Evolutionary conservation across 1,140 invertebrate genomes (phyloP).

Genomic region (Panagrolaimus sp.): DNA sequence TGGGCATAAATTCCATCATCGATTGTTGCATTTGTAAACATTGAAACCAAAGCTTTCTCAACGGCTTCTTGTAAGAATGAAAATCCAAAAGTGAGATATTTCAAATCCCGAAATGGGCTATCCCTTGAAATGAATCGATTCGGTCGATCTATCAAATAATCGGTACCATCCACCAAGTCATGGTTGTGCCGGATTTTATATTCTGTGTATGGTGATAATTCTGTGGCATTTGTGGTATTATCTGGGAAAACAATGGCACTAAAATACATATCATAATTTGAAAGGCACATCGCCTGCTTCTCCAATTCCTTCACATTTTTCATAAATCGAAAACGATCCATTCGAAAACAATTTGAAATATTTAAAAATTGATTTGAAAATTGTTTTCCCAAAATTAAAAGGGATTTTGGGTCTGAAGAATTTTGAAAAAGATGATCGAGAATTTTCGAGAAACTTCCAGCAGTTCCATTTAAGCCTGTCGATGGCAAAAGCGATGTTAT

Average conservation of each 20-base stretch:
- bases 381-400: slow-evolving; percentile 38
- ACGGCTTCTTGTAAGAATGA: slow-evolving; percentile 63
- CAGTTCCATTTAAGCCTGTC: not conserved
- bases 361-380: slow-evolving; percentile 22
- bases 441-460: not conserved
- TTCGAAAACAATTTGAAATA: slow-evolving; percentile 65
- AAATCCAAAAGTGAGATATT: slow-evolving; percentile 63
- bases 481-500: not conserved
- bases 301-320: slow-evolving; percentile 35
- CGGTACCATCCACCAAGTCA: slow-evolving; percentile 41
- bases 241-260: slow-evolving; percentile 43
- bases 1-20: slow-evolving; percentile 44
- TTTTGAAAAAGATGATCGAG: slow-evolving; percentile 31
- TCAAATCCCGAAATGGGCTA: slow-evolving; percentile 55
- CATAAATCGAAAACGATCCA: slow-evolving; percentile 65
- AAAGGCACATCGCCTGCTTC: slow-evolving; percentile 35
- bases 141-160: slow-evolving; percentile 42
- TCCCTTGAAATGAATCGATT: slow-evolving; percentile 39
- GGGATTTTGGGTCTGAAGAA: slow-evolving; percentile 26
- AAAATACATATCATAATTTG: slow-evolving; percentile 36
- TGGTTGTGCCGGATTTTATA: slow-evolving; percentile 52
- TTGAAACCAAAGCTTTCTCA: slow-evolving; percentile 62
- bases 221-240: slow-evolving; percentile 26
- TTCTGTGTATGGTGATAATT: slow-evolving; percentile 17
- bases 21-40: slow-evolving; percentile 43